Evolutionary conservation across 2,888 invertebrate genomes (phyloP).

Genomic region (Drosophila trichaetosa): DNA sequence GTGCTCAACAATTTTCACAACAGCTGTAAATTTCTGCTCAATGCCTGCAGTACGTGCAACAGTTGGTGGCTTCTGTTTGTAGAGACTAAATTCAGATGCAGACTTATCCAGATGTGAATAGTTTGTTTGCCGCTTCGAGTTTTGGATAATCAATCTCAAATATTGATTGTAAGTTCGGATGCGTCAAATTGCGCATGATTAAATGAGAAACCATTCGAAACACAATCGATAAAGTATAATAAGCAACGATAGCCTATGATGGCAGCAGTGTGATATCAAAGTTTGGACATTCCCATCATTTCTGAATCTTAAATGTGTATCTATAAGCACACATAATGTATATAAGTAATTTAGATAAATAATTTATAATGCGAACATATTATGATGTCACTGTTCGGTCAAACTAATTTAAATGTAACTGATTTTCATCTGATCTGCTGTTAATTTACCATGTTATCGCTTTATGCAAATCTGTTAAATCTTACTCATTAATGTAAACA

Average conservation of each 20-base stretch:
- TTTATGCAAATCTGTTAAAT: too few relatives aligned
- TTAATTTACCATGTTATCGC: too few relatives aligned
- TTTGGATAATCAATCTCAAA: background rate
- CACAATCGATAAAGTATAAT: background rate
- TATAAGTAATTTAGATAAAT: background rate
- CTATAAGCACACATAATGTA: background rate
- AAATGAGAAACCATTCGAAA: background rate
- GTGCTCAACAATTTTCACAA: background rate
- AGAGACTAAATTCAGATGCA: background rate
- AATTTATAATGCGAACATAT: background rate
- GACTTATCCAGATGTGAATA: background rate
- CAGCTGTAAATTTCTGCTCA: background rate
- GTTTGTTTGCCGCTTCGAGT: background rate
- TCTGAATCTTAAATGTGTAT: accelerated
- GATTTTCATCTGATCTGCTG: too few relatives aligned
- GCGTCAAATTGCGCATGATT: background rate
- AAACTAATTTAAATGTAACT: too few relatives aligned
- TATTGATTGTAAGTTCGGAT: background rate
- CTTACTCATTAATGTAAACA: too few relatives aligned
- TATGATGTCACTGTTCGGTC: background rate
- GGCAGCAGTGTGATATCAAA: background rate
- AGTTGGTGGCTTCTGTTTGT: background rate
- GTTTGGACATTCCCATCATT: background rate
- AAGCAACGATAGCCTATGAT: background rate
- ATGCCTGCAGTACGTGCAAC: background rate